Conservation (phyloP, 1,140 invertebrate genomes). For the Dryas iulia region DNA sequence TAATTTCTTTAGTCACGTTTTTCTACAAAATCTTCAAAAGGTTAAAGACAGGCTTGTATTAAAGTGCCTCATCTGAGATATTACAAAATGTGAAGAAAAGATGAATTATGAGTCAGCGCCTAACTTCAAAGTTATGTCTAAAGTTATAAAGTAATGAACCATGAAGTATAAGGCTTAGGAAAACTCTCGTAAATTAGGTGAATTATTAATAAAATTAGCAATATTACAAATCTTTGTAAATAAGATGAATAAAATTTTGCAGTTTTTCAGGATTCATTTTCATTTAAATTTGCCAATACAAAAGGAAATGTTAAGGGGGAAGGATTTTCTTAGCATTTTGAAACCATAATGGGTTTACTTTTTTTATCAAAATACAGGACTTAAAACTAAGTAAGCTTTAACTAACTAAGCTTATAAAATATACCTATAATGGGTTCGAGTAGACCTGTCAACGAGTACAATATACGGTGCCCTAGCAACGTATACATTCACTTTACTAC, state of each 20-base stretch:
- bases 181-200: neutral
- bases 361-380: too few relatives aligned
- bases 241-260: neutral
- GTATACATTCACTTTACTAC: too few relatives aligned
- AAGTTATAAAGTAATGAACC: slow-evolving; percentile 13
- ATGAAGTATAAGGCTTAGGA: neutral
- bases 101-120: slow-evolving; percentile 16
- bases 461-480: too few relatives aligned
- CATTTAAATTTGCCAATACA: neutral
- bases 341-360: too few relatives aligned
- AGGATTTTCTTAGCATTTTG: too few relatives aligned
- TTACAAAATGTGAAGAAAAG: slow-evolving; percentile 25
- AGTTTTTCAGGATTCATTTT: neutral
- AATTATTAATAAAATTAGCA: neutral
- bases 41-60: slow-evolving; percentile 15
- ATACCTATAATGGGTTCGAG: too few relatives aligned
- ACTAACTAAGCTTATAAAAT: too few relatives aligned
- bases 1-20: neutral
- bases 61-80: slow-evolving; percentile 19
- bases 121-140: slow-evolving; percentile 22
- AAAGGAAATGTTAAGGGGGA: neutral
- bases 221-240: neutral
- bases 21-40: neutral
- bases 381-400: too few relatives aligned
- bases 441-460: too few relatives aligned